Evolutionary conservation across 2,888 invertebrate species (phyloP), one percentile per base, ranked within the genome.

Genomic region (Tenthredo livida): DNA sequence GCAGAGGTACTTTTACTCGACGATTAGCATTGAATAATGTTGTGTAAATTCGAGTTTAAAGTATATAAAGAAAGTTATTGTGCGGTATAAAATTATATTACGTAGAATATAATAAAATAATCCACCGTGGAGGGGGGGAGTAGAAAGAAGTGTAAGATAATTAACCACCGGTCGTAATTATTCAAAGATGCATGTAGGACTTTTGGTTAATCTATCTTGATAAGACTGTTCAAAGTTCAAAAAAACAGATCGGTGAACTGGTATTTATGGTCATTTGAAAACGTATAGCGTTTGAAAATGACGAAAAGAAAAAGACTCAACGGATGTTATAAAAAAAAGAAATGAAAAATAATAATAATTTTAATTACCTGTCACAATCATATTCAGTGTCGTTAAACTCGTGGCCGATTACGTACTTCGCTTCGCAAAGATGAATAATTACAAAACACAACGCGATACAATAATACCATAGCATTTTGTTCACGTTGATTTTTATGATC

Each of bases 361-460:
- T n/a, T 80, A 80, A 37, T 80, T 80, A 80, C 80, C 40, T 80
- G 58, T 58, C 21, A 10, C 80, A 80, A 50, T 80, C 80, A 15
- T 61, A 40, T 80, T 37, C 61, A 40, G 40, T 37, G 29, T 54
- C 47, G 21, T 80, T n/a, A 33, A 17, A 50, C 47, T 17, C 47
- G 9, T 54, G 50, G 77, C 50, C 54, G 54, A 29, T 47, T 10
- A 43, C 29, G 43, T 29, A n/a, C 9, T n/a, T 21, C 29, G 54
- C 77, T 29, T 58, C 40, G 37, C 12, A 80, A 21, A 80, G 37
- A 0, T 80, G 58, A 10, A 61, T 40, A 10, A 61, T 40, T 21
- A 80, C 40, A 40, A 80, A 12, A 61, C n/a, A 40, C 37, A 25
- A 58, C 21, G 61, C 21, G 58, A 58, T 25, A 10, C 5, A 61